Evolutionary conservation across 2,113 vertebrate genomes (phyloP).

Genomic region (Phainopepla nitens): DNA sequence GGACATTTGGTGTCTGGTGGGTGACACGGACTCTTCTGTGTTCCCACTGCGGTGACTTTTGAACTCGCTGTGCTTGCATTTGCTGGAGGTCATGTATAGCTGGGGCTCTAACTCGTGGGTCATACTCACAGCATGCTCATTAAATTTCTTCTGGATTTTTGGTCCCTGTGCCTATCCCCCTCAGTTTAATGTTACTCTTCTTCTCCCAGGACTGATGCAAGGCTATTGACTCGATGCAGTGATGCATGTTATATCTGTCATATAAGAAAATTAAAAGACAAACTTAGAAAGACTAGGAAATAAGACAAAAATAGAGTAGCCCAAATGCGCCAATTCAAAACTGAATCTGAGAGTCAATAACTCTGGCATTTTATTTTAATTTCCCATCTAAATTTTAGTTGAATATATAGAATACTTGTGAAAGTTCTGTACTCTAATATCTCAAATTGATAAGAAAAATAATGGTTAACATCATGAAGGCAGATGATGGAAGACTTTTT

Average conservation of each 20-base stretch:
- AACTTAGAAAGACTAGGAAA: neutral
- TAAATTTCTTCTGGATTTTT: neutral
- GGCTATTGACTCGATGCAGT: neutral
- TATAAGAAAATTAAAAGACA: neutral
- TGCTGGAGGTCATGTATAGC: neutral
- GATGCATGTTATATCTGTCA: rapidly evolving
- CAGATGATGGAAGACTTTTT: neutral
- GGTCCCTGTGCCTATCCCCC: neutral
- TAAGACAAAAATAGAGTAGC: neutral
- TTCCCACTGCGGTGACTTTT: neutral
- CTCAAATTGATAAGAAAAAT: neutral
- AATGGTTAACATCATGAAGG: neutral
- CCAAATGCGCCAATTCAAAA: neutral
- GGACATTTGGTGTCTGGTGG: neutral
- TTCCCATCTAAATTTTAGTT: neutral
- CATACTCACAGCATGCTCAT: neutral
- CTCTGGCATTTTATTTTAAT: neutral
- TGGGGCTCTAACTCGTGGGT: neutral
- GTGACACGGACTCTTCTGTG: neutral
- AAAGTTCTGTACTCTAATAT: neutral
- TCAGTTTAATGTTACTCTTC: neutral
- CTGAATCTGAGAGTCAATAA: neutral
- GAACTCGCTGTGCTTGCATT: rapidly evolving
- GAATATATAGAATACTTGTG: neutral
- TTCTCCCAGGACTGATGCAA: neutral